Base-by-base conservation (phyloP, 2,888 invertebrate species). In the Phragmatobia fuliginosa region DNA sequence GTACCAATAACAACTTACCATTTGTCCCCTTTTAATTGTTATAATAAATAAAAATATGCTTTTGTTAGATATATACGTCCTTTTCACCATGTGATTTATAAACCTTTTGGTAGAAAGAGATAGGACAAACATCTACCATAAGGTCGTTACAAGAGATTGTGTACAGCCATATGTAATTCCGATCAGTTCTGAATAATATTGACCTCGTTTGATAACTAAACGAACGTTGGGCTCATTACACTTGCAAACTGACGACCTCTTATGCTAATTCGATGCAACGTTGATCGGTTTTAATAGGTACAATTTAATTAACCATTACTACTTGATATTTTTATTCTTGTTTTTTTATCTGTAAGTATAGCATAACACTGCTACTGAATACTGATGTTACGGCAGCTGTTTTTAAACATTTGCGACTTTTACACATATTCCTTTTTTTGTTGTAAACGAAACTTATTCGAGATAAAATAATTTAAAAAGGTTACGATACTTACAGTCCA, bases 171-270 rank as follows among this genome's bases (percentile, higher is more conserved):
- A 38, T 56, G 25, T 33, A 60, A 64, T 31, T 28, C 33, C 36
- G 68, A 64, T 49, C 63, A 31, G 36, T 49, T 16, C 25, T 21
- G 61, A 45, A 58, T 68, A 62, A 49, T 38, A 69, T 66, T 80
- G 86, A 76, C 86, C 85, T 85, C 81, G 79, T 83, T 81, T 77
- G 65, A 74, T 83, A 82, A 79, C 78, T 80, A 75, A 78, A 76
- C 74, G 70, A 74, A 74, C 76, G 79, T 78, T 76, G 75, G 69
- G 71, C 78, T 83, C 78, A 77, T 86, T 85, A 80, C 21, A 76
- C 81, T 82, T 85, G 80, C 79, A 73, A 80, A 84, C 76, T 69
- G 72, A 66, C 73, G 83, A 83, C 84, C 86, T 83, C 82, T 74
- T 77, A 80, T 81, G 81, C 67, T 74, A 80, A 83, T 83, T 80